Conservation (phyloP, 2,888 invertebrate species). For the Tribolium freemani region DNA sequence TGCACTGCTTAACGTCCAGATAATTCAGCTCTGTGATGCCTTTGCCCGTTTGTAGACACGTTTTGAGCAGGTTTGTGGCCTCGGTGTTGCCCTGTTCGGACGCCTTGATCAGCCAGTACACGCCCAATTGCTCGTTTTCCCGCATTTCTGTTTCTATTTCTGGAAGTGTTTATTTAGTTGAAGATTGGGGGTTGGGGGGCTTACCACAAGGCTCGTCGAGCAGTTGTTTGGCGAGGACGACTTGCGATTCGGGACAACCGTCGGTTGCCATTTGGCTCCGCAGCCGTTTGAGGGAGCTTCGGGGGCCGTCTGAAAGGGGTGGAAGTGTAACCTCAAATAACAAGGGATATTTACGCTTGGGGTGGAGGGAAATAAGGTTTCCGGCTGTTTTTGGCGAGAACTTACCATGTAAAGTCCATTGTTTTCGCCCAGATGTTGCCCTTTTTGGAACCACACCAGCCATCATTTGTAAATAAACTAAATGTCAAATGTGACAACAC, state of each 20-base stretch:
- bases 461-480: slow-evolving; percentile 62
- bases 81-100: slow-evolving; percentile 93
- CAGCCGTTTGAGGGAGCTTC: slow-evolving; percentile 75
- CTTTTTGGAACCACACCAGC: slow-evolving; percentile 73
- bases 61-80: slow-evolving; percentile 83
- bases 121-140: slow-evolving; percentile 85
- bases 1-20: slow-evolving; percentile 81
- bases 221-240: slow-evolving; percentile 87
- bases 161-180: slow-evolving; percentile 41
- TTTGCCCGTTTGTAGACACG: slow-evolving; percentile 80
- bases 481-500: slow-evolving; percentile 30
- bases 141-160: slow-evolving; percentile 75
- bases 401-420: slow-evolving; percentile 83
- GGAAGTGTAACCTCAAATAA: neutral
- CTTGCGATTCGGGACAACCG: slow-evolving; percentile 91
- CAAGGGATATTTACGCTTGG: neutral
- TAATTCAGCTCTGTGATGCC: slow-evolving; percentile 83
- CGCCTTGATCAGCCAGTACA: slow-evolving; percentile 93
- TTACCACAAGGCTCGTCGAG: slow-evolving; percentile 84
- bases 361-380: neutral
- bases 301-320: slow-evolving; percentile 73
- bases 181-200: slow-evolving; percentile 41
- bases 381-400: neutral
- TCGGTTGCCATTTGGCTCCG: slow-evolving; percentile 86
- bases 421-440: slow-evolving; percentile 77